A percentile compares a stretch with the other conserved stretches of the same genome.
Evolutionary conservation across 2,113 vertebrate species (phyloP).

Genomic region (Dendropsophus ebraccatus): DNA sequence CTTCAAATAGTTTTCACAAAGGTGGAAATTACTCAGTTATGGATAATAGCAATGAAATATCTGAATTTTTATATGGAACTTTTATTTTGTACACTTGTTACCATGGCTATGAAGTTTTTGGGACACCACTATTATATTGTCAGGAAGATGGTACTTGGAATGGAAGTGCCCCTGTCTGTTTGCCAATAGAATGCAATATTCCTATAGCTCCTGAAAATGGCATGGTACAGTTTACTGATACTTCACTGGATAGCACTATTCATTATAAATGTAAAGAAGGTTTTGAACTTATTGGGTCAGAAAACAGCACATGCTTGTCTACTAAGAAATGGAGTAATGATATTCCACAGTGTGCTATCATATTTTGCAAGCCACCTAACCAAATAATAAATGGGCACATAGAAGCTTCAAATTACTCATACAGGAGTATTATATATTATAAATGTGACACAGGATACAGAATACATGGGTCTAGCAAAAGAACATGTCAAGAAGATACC

Average conservation of each 20-base stretch:
- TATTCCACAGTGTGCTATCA: slow-evolving; percentile 77
- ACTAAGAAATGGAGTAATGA: slow-evolving; percentile 82
- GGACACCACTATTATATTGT: slow-evolving; percentile 78
- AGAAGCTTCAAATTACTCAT: slow-evolving; percentile 75
- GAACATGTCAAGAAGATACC: slow-evolving; percentile 81
- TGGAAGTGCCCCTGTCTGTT: slow-evolving; percentile 85
- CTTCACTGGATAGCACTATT: slow-evolving; percentile 75
- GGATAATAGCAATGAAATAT: slow-evolving; percentile 58
- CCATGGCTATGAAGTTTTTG: slow-evolving; percentile 84
- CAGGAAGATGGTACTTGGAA: slow-evolving; percentile 94
- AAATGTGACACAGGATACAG: slow-evolving; percentile 84
- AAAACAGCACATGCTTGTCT: slow-evolving; percentile 81
- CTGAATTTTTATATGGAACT: slow-evolving; percentile 83
- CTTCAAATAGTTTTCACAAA: slow-evolving; percentile 58
- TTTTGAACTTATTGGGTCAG: slow-evolving; percentile 79
- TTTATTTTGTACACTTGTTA: slow-evolving; percentile 84
- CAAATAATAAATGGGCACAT: slow-evolving; percentile 74
- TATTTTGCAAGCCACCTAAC: slow-evolving; percentile 78
- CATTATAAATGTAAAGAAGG: slow-evolving; percentile 85
- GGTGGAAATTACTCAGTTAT: slow-evolving; percentile 57
- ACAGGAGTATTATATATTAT: slow-evolving; percentile 76
- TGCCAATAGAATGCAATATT: slow-evolving; percentile 82
- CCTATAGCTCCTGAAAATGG: slow-evolving; percentile 81
- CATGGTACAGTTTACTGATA: slow-evolving; percentile 80
- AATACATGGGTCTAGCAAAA: slow-evolving; percentile 75